Percentiles rank a stretch among this genome's conserved stretches.
These are phyloP conservation scores for Gymnoscopelus braueri DNA, from an alignment of 2,797 vertebrate genomes.

Conservation along the genomic window DNA sequence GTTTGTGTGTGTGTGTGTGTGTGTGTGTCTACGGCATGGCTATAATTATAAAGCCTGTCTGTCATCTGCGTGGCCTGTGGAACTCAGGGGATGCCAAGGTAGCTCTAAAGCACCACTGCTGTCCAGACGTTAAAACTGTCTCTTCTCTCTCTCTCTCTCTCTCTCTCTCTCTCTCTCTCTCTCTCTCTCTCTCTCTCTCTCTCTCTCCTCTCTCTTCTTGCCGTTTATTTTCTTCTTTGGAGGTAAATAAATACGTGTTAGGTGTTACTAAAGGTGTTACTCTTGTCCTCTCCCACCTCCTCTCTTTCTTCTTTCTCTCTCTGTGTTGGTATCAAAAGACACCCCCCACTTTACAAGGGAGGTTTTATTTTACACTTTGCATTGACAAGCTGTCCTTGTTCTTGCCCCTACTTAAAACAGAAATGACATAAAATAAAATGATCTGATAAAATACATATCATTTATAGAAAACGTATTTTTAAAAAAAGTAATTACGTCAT, in stretches of 20 bases:
- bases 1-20: neutral
- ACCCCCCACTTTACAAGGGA: too few species aligned
- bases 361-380: neutral
- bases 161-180: slow-evolving; percentile 8
- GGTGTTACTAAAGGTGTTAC: neutral
- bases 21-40: slow-evolving; percentile 2
- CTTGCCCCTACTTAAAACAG: neutral
- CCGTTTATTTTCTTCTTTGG: too few species aligned
- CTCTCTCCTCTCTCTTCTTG: too few species aligned
- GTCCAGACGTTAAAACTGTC: neutral
- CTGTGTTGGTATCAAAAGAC: neutral
- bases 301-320: slow-evolving; percentile 4
- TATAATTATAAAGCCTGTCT: slow-evolving; percentile 40
- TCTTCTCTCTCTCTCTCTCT: neutral
- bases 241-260: too few species aligned
- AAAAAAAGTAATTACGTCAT: too few species aligned
- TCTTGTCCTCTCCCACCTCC: neutral
- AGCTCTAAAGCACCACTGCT: neutral
- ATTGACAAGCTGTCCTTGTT: neutral
- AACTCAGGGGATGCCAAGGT: slow-evolving; percentile 11
- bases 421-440: neutral
- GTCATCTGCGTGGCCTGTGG: slow-evolving; percentile 15
- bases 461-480: too few species aligned
- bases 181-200: slow-evolving; percentile 5
- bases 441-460: too few species aligned